Percentiles rank a stretch among this genome's conserved stretches.
Conservation (phyloP, 2,113 vertebrate species). For the Tychaedon coryphoeus region DNA sequence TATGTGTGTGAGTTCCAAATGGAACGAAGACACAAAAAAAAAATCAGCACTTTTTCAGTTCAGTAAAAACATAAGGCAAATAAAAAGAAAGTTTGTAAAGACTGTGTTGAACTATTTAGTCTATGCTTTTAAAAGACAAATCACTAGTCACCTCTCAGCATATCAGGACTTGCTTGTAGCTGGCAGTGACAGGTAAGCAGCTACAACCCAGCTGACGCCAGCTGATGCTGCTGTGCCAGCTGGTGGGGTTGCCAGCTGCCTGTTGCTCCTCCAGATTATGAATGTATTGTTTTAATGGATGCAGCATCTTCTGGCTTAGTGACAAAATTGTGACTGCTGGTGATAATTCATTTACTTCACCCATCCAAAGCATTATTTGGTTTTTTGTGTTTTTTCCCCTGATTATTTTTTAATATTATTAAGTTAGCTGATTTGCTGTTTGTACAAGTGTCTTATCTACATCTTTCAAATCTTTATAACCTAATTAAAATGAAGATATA, state of each 20-base stretch:
- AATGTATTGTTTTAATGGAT: not conserved
- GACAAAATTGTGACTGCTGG: slow-evolving; percentile 28
- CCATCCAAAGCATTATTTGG: not conserved
- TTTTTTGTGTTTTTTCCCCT: not conserved
- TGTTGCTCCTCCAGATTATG: not conserved
- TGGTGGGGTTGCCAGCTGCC: not conserved
- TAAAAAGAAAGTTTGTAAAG: slow-evolving; percentile 30
- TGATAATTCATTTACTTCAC: not conserved
- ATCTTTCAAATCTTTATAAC: not conserved
- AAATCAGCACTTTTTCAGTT: not conserved
- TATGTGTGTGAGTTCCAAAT: not conserved
- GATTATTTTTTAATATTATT: not conserved
- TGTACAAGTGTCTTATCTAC: not conserved
- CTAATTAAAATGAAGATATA: not conserved
- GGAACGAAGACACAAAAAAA: not conserved
- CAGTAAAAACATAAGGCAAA: not conserved
- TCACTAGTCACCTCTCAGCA: slow-evolving; percentile 21
- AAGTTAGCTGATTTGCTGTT: slow-evolving; percentile 19
- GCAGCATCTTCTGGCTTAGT: not conserved
- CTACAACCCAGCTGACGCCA: not conserved
- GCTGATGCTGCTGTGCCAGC: not conserved
- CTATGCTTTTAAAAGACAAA: slow-evolving; percentile 25
- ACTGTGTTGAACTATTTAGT: slow-evolving; percentile 18
- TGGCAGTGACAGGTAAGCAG: slow-evolving; percentile 51
- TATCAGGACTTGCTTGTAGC: not conserved